Conservation (phyloP, 2,113 vertebrate species). For the Mesoclemmys tuberculata region DNA sequence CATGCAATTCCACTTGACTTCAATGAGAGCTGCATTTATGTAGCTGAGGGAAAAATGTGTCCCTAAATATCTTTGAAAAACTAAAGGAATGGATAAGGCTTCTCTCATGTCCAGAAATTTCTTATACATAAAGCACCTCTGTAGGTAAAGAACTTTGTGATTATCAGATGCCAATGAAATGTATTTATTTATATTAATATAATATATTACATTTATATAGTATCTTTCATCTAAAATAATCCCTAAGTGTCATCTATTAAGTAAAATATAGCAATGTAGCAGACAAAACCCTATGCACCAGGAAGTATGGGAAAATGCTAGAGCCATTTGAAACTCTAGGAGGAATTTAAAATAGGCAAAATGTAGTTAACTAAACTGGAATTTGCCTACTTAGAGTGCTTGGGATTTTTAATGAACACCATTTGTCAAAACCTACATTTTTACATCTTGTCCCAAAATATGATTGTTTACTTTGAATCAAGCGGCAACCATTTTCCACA, state of each 20-base stretch:
- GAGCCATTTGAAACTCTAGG: neutral
- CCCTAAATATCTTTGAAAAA: neutral
- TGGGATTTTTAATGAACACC: neutral
- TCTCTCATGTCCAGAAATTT: neutral
- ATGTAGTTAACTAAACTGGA: neutral
- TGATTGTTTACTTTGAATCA: neutral
- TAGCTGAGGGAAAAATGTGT: neutral
- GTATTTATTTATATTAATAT: neutral
- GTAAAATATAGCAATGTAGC: neutral
- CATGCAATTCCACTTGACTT: neutral
- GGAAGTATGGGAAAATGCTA: neutral
- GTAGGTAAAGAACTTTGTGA: neutral
- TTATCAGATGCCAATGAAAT: neutral
- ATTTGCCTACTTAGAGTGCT: neutral
- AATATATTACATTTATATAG: neutral
- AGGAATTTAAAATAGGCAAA: neutral
- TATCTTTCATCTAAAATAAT: conserved; percentile 6
- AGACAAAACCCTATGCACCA: neutral
- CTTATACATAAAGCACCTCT: neutral
- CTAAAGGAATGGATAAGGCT: neutral
- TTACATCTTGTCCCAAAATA: neutral
- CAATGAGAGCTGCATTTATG: neutral
- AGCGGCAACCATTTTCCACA: neutral
- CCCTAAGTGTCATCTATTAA: neutral
- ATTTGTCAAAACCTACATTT: neutral